These are phyloP conservation scores for Chionomys nivalis DNA, from an alignment of 2,113 vertebrate genomes.

Conservation along the genomic window DNA sequence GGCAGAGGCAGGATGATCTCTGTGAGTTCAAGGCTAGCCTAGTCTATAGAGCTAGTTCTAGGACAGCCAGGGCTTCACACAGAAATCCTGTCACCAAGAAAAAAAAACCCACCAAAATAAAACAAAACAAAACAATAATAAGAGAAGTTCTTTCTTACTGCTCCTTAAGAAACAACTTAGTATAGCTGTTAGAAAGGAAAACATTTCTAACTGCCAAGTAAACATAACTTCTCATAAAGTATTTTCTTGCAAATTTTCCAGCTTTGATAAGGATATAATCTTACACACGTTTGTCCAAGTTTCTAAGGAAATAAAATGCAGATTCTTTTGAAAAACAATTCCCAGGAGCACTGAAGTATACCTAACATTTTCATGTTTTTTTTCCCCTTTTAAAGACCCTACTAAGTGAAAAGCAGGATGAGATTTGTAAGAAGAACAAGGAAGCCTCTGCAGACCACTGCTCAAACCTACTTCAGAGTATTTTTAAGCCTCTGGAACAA, in stretches of 20 bases:
- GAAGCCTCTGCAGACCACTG: constrained; percentile 49
- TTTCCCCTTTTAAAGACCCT: constrained; percentile 27
- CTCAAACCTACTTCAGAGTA: constrained; percentile 47
- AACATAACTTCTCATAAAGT: background rate
- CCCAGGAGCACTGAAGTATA: background rate
- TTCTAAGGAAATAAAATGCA: background rate
- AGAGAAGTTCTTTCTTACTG: background rate
- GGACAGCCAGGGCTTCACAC: background rate
- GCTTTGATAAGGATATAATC: background rate
- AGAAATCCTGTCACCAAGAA: background rate
- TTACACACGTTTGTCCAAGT: background rate
- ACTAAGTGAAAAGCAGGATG: constrained; percentile 51
- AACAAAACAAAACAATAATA: background rate
- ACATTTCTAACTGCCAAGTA: background rate
- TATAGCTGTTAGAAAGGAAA: background rate
- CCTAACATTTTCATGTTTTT: background rate
- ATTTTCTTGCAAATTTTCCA: background rate
- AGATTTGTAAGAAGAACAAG: constrained; percentile 59
- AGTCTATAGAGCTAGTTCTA: background rate
- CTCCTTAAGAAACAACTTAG: background rate
- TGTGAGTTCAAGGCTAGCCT: background rate
- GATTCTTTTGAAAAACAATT: background rate
- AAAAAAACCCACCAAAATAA: background rate
- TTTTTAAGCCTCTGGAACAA: constrained; percentile 68
- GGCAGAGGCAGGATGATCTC: background rate